Percentiles rank a stretch among this genome's conserved stretches.
Conservation (phyloP, 2,888 invertebrate genomes). For the Clostera curtula region DNA sequence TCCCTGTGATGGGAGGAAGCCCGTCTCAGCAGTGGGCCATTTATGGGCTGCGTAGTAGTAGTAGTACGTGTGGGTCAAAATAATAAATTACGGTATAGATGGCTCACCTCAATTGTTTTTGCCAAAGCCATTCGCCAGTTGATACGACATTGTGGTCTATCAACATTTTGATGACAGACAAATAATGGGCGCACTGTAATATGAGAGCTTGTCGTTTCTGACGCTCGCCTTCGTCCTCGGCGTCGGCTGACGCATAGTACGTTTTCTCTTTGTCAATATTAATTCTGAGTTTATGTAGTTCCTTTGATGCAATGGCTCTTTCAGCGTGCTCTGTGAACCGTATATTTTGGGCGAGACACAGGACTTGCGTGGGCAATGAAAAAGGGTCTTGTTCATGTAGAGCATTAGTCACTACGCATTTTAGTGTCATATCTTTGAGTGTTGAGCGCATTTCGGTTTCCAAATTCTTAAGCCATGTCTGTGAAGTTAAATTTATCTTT, state of each 20-base stretch:
- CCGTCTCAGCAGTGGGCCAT: too few relatives aligned
- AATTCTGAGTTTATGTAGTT: conserved; percentile 70
- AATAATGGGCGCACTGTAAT: conserved; percentile 94
- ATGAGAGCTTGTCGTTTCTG: conserved; percentile 94
- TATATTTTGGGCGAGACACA: conserved; percentile 90
- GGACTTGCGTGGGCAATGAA: conserved; percentile 81
- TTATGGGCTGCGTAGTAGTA: too few relatives aligned
- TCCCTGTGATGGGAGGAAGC: too few relatives aligned
- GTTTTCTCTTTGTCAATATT: conserved; percentile 68
- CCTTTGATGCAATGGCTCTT: conserved; percentile 81
- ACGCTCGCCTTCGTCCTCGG: conserved; percentile 77
- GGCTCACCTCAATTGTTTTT: conserved; percentile 88
- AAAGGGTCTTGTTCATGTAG: conserved; percentile 65
- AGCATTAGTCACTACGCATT: conserved; percentile 64
- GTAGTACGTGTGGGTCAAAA: too few relatives aligned
- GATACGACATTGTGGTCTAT: conserved; percentile 80
- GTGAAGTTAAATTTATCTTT: conserved; percentile 11
- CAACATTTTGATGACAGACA: conserved; percentile 86
- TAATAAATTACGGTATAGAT: too few relatives aligned
- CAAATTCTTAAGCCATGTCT: conserved; percentile 86
- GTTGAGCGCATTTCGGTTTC: conserved; percentile 85
- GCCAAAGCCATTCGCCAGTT: conserved; percentile 92
- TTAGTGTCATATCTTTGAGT: conserved; percentile 79
- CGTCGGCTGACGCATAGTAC: conserved; percentile 67
- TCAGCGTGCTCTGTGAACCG: conserved; percentile 90